Conservation (phyloP, 1,140 invertebrate species). For the Caenorhabditis briggsae region DNA sequence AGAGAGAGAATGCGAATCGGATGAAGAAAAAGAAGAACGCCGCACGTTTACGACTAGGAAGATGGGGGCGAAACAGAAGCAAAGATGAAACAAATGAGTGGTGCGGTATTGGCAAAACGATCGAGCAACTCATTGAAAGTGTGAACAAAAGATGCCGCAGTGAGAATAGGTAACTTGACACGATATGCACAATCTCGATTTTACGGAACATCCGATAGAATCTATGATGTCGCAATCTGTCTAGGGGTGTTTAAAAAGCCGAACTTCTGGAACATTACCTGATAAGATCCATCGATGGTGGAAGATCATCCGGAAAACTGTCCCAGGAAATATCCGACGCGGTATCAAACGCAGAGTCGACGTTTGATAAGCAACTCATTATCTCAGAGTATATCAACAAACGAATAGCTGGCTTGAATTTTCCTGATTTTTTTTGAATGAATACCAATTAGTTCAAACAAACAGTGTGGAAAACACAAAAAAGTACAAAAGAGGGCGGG, state of each 20-base stretch:
- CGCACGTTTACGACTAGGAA: conserved; percentile 18
- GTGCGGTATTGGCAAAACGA: not conserved
- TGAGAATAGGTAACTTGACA: conserved; percentile 27
- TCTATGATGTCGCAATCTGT: too few relatives aligned
- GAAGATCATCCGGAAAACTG: not conserved
- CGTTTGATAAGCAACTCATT: not conserved
- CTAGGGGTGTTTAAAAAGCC: not conserved
- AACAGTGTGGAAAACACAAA: too few relatives aligned
- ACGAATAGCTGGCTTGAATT: too few relatives aligned
- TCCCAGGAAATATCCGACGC: not conserved
- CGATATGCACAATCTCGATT: not conserved
- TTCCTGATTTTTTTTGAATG: too few relatives aligned
- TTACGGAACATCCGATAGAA: too few relatives aligned
- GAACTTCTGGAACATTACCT: not conserved
- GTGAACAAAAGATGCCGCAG: conserved; percentile 10
- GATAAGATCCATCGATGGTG: not conserved
- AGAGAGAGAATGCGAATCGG: not conserved
- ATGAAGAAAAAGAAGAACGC: not conserved
- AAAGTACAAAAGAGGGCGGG: too few relatives aligned
- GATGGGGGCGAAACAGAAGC: not conserved
- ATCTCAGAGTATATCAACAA: not conserved
- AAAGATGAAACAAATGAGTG: conserved; percentile 14
- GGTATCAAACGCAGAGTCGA: not conserved
- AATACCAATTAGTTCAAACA: too few relatives aligned
- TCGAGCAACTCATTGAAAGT: conserved; percentile 29